Evolutionary conservation across 2,888 invertebrate species (phyloP).

Genomic region (Thymelicus lineola): DNA sequence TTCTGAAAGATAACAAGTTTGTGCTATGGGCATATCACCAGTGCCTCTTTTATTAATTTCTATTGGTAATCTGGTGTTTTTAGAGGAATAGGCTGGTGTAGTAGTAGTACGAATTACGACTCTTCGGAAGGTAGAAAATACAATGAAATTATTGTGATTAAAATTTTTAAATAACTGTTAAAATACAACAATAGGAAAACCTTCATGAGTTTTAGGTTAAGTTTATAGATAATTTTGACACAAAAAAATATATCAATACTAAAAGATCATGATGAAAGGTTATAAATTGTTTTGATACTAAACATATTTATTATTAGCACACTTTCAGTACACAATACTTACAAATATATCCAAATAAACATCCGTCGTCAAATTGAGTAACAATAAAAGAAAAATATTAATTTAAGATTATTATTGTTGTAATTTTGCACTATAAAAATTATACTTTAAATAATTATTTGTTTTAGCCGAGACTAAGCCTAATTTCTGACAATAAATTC

Average conservation of each 20-base stretch:
- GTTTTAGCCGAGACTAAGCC: not conserved
- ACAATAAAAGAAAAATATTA: conserved; percentile 2
- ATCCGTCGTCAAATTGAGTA: conserved; percentile 1
- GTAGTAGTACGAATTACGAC: too few species aligned
- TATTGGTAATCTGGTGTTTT: too few species aligned
- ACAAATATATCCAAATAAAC: conserved; percentile 5
- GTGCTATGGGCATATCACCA: too few species aligned
- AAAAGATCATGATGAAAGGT: too few species aligned
- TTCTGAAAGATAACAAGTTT: conserved; percentile 34
- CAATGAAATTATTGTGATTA: too few species aligned
- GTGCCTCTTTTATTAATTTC: too few species aligned
- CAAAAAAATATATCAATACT: too few species aligned
- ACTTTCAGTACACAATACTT: not conserved
- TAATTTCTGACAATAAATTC: not conserved
- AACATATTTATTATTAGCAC: not conserved
- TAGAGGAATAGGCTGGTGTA: too few species aligned
- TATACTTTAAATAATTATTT: not conserved
- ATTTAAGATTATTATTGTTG: not conserved
- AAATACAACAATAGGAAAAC: too few species aligned
- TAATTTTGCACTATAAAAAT: not conserved
- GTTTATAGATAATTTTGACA: not conserved
- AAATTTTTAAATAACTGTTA: too few species aligned
- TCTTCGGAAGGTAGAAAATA: too few species aligned
- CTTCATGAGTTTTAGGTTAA: not conserved
- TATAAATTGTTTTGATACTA: too few species aligned